Evolutionary conservation across 2,888 invertebrate species (phyloP).

Genomic region (Pristionchus maxplancki): DNA sequence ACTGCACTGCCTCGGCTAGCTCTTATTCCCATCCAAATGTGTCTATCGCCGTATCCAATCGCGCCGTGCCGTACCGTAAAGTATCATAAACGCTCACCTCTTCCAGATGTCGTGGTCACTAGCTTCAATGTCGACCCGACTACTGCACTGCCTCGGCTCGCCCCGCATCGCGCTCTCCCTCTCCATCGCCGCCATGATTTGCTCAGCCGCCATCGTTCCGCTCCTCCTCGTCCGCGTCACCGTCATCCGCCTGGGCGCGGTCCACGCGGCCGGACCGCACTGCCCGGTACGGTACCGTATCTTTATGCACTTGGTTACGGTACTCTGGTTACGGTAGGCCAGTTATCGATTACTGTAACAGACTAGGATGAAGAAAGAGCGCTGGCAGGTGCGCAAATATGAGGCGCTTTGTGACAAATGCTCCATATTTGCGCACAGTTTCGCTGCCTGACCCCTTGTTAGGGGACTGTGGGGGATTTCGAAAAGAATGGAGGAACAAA

Average conservation of each 20-base stretch:
- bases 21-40: too few relatives aligned
- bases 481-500: neutral
- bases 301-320: neutral
- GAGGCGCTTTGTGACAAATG: neutral
- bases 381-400: neutral
- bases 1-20: neutral
- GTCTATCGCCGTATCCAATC: too few relatives aligned
- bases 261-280: neutral
- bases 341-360: neutral
- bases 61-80: too few relatives aligned
- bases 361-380: neutral
- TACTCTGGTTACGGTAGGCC: neutral
- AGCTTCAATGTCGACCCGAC: neutral
- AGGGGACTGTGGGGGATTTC: neutral
- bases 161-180: conserved; percentile 44
- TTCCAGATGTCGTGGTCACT: neutral
- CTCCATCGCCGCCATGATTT: conserved; percentile 46
- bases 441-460: neutral
- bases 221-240: conserved; percentile 6
- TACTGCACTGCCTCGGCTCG: neutral
- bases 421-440: conserved; percentile 3
- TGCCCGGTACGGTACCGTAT: conserved; percentile 49
- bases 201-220: conserved; percentile 49
- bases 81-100: too few relatives aligned
- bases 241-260: conserved; percentile 24